These are phyloP conservation scores for Hippocampus mohnikei DNA, from an alignment of 2,113 vertebrate genomes.

Conservation along the genomic window DNA sequence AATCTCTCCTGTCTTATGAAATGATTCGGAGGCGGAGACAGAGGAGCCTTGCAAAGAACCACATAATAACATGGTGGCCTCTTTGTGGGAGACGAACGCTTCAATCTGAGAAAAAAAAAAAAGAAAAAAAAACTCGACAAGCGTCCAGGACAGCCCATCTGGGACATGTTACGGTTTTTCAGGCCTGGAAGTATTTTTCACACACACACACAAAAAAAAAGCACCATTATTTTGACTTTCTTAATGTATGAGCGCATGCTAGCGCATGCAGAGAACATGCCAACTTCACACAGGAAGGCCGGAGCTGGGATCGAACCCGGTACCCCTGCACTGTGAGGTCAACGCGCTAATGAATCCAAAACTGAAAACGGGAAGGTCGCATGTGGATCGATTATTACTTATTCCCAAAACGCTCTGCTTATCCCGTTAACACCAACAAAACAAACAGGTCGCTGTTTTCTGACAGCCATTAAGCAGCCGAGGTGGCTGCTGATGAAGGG, in stretches of 20 bases:
- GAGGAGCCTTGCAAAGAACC: constrained; percentile 47
- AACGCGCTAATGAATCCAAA: background rate
- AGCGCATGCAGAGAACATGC: no score
- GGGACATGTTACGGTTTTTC: constrained; percentile 45
- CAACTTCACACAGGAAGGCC: no score
- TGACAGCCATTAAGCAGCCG: constrained; percentile 47
- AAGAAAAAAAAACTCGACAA: constrained; percentile 27
- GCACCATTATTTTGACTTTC: background rate
- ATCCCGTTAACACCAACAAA: constrained; percentile 3
- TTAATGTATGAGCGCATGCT: background rate
- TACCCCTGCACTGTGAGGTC: no score
- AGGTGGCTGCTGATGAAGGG: constrained; percentile 22
- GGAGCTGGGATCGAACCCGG: no score
- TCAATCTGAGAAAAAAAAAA: constrained; percentile 26
- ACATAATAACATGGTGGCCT: constrained; percentile 62
- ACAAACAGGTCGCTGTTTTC: constrained; percentile 42
- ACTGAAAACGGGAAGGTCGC: background rate
- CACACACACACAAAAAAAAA: background rate
- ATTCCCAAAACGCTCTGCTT: constrained; percentile 22
- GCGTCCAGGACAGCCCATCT: constrained; percentile 51
- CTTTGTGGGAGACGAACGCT: constrained; percentile 41
- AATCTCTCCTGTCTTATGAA: constrained; percentile 53
- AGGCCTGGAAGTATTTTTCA: background rate
- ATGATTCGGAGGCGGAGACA: constrained; percentile 53
- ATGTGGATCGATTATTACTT: constrained; percentile 6